Conservation (phyloP, 2,888 invertebrate species). For the Drosophila nigricruria region DNA sequence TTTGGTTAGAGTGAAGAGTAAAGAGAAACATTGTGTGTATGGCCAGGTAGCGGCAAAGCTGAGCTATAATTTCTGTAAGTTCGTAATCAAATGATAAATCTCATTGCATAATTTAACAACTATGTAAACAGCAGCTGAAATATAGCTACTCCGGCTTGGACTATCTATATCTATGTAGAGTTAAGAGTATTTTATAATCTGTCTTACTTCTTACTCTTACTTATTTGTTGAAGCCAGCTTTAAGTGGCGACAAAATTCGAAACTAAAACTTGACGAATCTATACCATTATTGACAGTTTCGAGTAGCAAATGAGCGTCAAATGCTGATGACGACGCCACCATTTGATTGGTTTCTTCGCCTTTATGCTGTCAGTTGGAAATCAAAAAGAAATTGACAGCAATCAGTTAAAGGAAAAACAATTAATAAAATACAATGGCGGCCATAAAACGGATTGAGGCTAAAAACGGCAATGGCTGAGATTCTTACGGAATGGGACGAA, state of each 20-base stretch:
- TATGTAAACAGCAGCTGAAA: too few species aligned
- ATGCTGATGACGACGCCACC: neutral
- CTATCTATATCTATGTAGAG: too few species aligned
- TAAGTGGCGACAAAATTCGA: neutral
- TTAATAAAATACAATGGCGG: conserved; percentile 54
- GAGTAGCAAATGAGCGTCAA: conserved; percentile 10
- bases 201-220: too few species aligned
- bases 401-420: conserved; percentile 66
- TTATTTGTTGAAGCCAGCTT: neutral
- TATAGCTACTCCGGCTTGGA: too few species aligned
- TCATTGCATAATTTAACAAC: too few species aligned
- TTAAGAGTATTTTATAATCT: too few species aligned
- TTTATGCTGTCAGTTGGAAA: conserved; percentile 32
- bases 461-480: conserved; percentile 39
- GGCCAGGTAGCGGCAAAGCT: too few species aligned
- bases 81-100: too few species aligned
- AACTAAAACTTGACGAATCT: neutral
- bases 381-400: conserved; percentile 63
- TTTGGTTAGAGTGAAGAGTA: too few species aligned
- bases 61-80: too few species aligned
- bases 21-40: too few species aligned
- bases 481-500: conserved; percentile 21
- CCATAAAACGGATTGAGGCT: conserved; percentile 36
- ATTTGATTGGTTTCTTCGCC: conserved; percentile 18
- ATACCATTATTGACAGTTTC: conserved; percentile 10